These are phyloP conservation scores for Chinchilla lanigera DNA, from an alignment of 2,113 vertebrate genomes.

Conservation along the genomic window DNA sequence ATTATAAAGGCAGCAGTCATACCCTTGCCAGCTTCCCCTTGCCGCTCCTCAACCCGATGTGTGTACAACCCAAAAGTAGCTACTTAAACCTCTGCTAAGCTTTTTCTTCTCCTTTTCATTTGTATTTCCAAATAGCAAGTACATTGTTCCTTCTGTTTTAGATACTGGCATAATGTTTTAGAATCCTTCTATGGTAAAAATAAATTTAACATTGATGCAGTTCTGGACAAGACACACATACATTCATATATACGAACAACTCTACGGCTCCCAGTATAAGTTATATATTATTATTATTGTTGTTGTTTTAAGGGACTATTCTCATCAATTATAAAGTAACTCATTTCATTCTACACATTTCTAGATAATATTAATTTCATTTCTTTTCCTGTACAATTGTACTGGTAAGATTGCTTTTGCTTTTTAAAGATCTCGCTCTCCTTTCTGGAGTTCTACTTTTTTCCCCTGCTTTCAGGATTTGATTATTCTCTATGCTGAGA, in stretches of 20 bases:
- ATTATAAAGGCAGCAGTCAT: not conserved
- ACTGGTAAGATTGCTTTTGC: not conserved
- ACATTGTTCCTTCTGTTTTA: not conserved
- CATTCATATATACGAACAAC: not conserved
- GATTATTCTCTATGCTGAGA: not conserved
- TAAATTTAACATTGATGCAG: not conserved
- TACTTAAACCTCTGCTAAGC: not conserved
- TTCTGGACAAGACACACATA: not conserved
- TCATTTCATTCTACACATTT: not conserved
- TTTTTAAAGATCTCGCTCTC: not conserved
- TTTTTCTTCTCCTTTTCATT: not conserved
- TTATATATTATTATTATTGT: not conserved
- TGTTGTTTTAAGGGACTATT: not conserved
- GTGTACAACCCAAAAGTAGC: not conserved
- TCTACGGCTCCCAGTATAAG: not conserved
- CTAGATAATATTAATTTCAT: not conserved
- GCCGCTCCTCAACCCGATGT: not conserved
- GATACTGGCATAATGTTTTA: not conserved
- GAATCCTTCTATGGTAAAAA: not conserved
- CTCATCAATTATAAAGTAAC: not conserved
- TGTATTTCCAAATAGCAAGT: not conserved
- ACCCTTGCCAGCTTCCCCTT: fast-evolving
- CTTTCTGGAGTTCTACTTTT: not conserved
- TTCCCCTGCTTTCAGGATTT: not conserved
- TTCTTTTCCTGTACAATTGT: not conserved